These are phyloP conservation scores for Petrolisthes manimaculis DNA, from an alignment of 2,888 invertebrate genomes.

Conservation along the genomic window DNA sequence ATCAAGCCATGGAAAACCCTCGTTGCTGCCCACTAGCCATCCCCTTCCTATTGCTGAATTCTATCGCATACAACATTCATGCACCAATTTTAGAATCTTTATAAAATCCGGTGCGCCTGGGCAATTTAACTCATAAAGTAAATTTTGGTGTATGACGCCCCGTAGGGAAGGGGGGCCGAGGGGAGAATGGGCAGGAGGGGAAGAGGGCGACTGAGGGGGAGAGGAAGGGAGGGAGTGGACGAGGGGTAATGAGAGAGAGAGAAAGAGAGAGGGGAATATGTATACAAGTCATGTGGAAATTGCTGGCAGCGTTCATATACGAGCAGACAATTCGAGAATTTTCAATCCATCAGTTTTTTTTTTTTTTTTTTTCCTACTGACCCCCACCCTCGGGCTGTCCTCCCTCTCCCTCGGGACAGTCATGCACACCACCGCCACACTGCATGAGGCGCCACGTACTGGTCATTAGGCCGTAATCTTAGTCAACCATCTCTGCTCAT, in stretches of 20 bases:
- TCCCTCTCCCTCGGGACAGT: no score
- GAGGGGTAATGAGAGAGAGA: neutral
- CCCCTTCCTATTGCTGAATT: slow-evolving; percentile 40
- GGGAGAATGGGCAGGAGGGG: slow-evolving; percentile 7
- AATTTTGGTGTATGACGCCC: slow-evolving; percentile 52
- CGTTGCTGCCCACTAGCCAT: slow-evolving; percentile 33
- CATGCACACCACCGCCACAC: no score
- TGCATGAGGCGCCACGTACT: no score
- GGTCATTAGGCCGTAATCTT: no score
- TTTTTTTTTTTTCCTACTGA: no score
- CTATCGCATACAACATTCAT: slow-evolving; percentile 56
- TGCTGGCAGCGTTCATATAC: slow-evolving; percentile 54
- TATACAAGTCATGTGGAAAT: slow-evolving; percentile 59
- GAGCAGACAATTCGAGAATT: slow-evolving; percentile 54
- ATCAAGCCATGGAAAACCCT: slow-evolving; percentile 40
- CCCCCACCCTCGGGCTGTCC: no score
- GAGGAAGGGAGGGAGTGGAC: neutral
- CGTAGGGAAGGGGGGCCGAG: slow-evolving; percentile 18
- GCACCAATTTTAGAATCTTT: slow-evolving; percentile 51
- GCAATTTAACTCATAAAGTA: slow-evolving; percentile 58
- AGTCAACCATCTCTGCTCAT: no score
- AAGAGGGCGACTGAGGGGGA: slow-evolving; percentile 2
- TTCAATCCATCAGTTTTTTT: slow-evolving; percentile 44
- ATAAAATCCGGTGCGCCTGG: slow-evolving; percentile 46
- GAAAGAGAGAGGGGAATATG: slow-evolving; percentile 42